A percentile compares a stretch with the other conserved stretches of the same genome.
phyloP scores from a whole-genome alignment of 1,140 invertebrate genomes.

The Philotrypesis tridentata region DNA sequence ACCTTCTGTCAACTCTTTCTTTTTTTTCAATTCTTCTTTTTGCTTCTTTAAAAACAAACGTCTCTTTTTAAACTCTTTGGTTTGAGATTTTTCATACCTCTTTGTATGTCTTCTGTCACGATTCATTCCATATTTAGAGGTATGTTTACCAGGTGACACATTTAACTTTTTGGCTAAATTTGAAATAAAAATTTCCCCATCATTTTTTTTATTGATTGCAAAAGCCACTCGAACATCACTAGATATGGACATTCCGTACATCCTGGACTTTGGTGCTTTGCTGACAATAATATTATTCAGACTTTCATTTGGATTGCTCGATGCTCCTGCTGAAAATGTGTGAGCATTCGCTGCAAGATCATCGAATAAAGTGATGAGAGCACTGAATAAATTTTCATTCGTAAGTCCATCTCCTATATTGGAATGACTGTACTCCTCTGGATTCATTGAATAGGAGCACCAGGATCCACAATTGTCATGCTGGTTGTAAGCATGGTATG shows the following conservation, averaged over 20 bases:
- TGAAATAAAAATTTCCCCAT: slow-evolving; percentile 40
- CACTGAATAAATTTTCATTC: slow-evolving; percentile 6
- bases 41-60: not conserved
- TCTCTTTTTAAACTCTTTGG: slow-evolving; percentile 19
- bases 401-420: slow-evolving; percentile 47
- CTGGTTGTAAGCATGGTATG: too few species aligned
- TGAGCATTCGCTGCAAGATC: slow-evolving; percentile 15
- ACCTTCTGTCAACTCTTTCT: too few species aligned
- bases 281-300: slow-evolving; percentile 44
- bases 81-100: too few species aligned
- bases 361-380: slow-evolving; percentile 15
- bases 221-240: slow-evolving; percentile 37
- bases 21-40: slow-evolving; percentile 6
- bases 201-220: slow-evolving; percentile 46
- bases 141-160: too few species aligned
- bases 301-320: slow-evolving; percentile 47
- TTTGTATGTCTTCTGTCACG: not conserved
- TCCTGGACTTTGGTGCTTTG: too few species aligned
- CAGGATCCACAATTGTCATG: too few species aligned
- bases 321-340: too few species aligned
- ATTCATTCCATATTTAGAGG: slow-evolving; percentile 13
- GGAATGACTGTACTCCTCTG: too few species aligned
- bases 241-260: too few species aligned
- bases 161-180: slow-evolving; percentile 19
- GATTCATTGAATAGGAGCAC: too few species aligned